Evolutionary conservation across 1,140 invertebrate species (phyloP).

Genomic region (Eupeodes corollae): DNA sequence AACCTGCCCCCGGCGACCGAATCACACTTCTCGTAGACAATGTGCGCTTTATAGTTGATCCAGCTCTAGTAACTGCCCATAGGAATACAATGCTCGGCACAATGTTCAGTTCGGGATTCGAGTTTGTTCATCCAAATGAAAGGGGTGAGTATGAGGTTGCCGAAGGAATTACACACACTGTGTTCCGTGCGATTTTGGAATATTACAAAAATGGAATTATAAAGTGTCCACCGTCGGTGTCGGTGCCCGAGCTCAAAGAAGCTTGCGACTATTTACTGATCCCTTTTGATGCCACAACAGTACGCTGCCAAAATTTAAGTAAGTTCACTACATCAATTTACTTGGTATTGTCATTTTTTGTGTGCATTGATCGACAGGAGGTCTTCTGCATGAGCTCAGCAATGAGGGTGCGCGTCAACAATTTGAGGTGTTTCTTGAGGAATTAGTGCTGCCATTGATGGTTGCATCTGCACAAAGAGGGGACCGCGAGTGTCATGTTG

Average conservation of each 20-base stretch:
- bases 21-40: conserved; percentile 90
- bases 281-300: conserved; percentile 91
- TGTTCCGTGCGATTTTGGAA: conserved; percentile 92
- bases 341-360: conserved; percentile 5
- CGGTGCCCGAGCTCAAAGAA: conserved; percentile 88
- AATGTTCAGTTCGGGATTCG: conserved; percentile 92
- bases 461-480: conserved; percentile 86
- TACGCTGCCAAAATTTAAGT: conserved; percentile 92
- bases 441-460: conserved; percentile 91
- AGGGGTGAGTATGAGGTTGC: conserved; percentile 95
- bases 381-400: conserved; percentile 91
- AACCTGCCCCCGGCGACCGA: conserved; percentile 20
- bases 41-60: conserved; percentile 84
- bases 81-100: conserved; percentile 90
- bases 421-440: conserved; percentile 93
- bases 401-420: conserved; percentile 96
- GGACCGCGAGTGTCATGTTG: conserved; percentile 83
- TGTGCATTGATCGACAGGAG: conserved; percentile 51
- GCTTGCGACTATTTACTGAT: conserved; percentile 97
- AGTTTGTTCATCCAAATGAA: conserved; percentile 89
- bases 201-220: conserved; percentile 85
- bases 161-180: conserved; percentile 92
- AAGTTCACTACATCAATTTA: conserved; percentile 37
- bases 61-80: conserved; percentile 78
- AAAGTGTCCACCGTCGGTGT: conserved; percentile 69